phyloP scores from a whole-genome alignment of 2,113 vertebrate genomes.

The Vanacampus margaritifer region DNA sequence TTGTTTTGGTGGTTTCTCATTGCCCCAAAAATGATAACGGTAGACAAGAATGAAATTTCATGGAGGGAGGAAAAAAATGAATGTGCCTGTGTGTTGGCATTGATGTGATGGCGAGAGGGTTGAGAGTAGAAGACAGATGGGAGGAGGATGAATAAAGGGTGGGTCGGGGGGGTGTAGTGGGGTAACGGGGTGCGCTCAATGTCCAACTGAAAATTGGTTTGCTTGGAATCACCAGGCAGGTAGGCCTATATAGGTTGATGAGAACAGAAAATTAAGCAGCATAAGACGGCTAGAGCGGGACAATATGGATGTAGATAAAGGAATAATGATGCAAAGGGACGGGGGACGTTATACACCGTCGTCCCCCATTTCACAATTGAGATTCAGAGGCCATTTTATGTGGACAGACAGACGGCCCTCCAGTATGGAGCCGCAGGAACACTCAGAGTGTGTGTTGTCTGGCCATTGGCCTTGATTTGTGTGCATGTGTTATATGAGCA shows the following conservation, averaged over 20 bases:
- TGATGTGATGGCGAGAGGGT: slow-evolving; percentile 35
- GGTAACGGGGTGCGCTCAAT: slow-evolving; percentile 8
- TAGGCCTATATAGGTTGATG: slow-evolving; percentile 14
- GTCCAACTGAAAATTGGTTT: slow-evolving; percentile 73
- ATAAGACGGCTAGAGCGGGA: not conserved
- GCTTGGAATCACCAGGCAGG: slow-evolving; percentile 15
- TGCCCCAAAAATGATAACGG: slow-evolving; percentile 10
- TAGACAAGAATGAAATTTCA: slow-evolving; percentile 35
- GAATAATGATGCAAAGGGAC: not conserved
- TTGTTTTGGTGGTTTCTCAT: slow-evolving; percentile 20
- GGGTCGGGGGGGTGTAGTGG: slow-evolving; percentile 62
- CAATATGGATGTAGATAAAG: not conserved
- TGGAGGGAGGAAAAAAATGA: slow-evolving; percentile 1
- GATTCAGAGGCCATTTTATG: slow-evolving; percentile 67
- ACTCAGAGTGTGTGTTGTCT: slow-evolving; percentile 22
- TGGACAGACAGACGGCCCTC: slow-evolving; percentile 56
- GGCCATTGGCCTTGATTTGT: slow-evolving; percentile 10
- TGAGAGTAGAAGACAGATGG: slow-evolving; percentile 10
- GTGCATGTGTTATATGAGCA: slow-evolving; percentile 30
- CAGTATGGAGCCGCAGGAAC: slow-evolving; percentile 48
- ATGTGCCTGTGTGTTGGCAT: slow-evolving; percentile 53
- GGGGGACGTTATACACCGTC: slow-evolving; percentile 42
- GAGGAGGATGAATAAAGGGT: slow-evolving; percentile 32
- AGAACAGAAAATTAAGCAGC: slow-evolving; percentile 12
- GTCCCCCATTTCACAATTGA: slow-evolving; percentile 50